Percentiles rank a stretch among this genome's conserved stretches.
phyloP scores from a whole-genome alignment of 2,888 invertebrate species.

The Selenia dentaria region DNA sequence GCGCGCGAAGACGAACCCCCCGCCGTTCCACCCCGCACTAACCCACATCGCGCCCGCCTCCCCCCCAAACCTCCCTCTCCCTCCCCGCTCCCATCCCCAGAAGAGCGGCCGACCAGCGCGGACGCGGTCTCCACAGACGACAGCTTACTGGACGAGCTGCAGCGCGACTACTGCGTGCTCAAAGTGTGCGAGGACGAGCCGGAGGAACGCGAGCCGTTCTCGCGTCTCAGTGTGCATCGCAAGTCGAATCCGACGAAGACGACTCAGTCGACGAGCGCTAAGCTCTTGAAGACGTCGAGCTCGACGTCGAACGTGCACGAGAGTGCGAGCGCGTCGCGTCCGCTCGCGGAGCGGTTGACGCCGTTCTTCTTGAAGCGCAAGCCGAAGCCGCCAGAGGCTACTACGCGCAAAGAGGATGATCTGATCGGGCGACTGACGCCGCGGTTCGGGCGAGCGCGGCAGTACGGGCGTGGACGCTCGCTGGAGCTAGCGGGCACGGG shows the following conservation, averaged over 20 bases:
- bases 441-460: constrained; percentile 74
- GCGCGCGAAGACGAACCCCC: constrained; percentile 49
- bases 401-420: constrained; percentile 65
- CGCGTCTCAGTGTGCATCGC: constrained; percentile 68
- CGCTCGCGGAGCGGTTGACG: constrained; percentile 70
- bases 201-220: constrained; percentile 58
- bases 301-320: constrained; percentile 78
- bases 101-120: constrained; percentile 74
- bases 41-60: constrained; percentile 37
- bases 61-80: constrained; percentile 47
- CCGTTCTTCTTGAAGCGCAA: constrained; percentile 79
- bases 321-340: constrained; percentile 58
- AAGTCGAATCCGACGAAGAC: constrained; percentile 77
- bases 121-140: constrained; percentile 66
- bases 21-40: constrained; percentile 38
- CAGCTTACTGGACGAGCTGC: constrained; percentile 73
- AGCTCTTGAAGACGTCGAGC: constrained; percentile 67
- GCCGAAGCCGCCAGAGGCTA: constrained; percentile 57
- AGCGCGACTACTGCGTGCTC: constrained; percentile 69
- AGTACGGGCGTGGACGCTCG: constrained; percentile 72
- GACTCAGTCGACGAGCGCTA: constrained; percentile 49
- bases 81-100: constrained; percentile 35
- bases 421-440: constrained; percentile 74
- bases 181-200: constrained; percentile 72
- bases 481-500: constrained; percentile 63